Base-by-base conservation (phyloP, 37 sponge, comb jelly and placozoan genomes). In the Crambe crambe region DNA sequence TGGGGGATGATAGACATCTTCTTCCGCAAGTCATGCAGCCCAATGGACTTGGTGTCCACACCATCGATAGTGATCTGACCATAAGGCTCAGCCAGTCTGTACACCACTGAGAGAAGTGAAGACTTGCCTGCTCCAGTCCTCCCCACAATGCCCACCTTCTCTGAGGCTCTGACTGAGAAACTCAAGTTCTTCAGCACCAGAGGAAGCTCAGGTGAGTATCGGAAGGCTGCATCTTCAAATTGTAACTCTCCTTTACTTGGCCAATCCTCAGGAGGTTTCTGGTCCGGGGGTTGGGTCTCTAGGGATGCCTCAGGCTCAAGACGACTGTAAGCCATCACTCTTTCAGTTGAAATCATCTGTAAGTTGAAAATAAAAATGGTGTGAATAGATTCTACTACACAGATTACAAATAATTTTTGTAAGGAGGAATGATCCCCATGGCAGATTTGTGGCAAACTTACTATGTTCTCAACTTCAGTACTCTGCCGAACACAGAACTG, bases 41-140 rank as follows among this genome's bases (percentile, higher is more conserved):
- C 93, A 71, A 96, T 74, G 37, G 75, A 74, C 42, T 79, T 72
- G 47, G 59, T 77, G 42, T 89, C 69, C 23, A 89, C 72, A 32
- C 88, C 93, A 80, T 96, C 96, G 37, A 96, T 83, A 23, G 68
- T 59, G 31, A 96, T 37, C 43, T 61, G 58, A 25, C 96, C 96
- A 37, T 63, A 73, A 6, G 96, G 93, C 68, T 92, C 93, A 27
- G 88, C 96, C 72, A 96, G 64, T 74, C 96, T 26, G 79, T 88
- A 96, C 47, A 96, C 74, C 0, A 92, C 80, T 36, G 90, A 74
- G 63, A 86, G 77, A 34, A 96, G 74, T 0, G 96, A 96, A n/a
- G 93, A 92, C 65, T 96, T 96, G 44, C 96, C 96, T 70, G 96
- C 96, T 37, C 96, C 96, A 54, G 96, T 96, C 21, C 96, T 79